phyloP scores from a whole-genome alignment of 2,888 invertebrate species.

The Altica lythri region DNA sequence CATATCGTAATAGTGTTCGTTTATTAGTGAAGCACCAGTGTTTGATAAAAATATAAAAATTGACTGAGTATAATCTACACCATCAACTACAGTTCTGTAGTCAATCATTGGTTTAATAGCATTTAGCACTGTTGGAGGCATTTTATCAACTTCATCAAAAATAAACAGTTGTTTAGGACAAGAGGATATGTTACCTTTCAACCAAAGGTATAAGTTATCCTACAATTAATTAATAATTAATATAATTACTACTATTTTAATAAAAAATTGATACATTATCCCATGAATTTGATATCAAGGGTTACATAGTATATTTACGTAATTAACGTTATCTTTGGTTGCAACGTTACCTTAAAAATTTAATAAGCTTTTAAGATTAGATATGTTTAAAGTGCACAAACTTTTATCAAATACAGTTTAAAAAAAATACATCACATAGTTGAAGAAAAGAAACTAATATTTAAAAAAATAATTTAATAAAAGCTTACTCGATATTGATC shows the following conservation, averaged over 20 bases:
- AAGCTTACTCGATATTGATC: conserved; percentile 58
- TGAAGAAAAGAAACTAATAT: not conserved
- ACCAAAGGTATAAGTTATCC: conserved; percentile 62
- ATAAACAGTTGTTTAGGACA: conserved; percentile 87
- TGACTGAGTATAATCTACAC: conserved; percentile 74
- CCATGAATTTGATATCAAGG: not conserved
- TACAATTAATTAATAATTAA: conserved; percentile 43
- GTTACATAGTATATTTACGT: not conserved
- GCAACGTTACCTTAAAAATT: too few species aligned
- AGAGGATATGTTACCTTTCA: conserved; percentile 65
- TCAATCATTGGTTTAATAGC: conserved; percentile 87
- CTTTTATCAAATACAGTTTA: conserved; percentile 1
- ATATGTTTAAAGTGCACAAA: not conserved
- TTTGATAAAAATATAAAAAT: conserved; percentile 93
- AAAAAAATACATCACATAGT: not conserved
- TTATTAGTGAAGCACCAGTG: conserved; percentile 79
- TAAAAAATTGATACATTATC: not conserved
- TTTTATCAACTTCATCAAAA: conserved; percentile 97
- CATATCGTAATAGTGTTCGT: conserved; percentile 63
- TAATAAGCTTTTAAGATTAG: not conserved
- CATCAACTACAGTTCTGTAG: conserved; percentile 73
- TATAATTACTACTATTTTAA: not conserved
- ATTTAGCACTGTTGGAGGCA: conserved; percentile 82
- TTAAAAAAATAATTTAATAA: not conserved
- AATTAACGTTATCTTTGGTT: too few species aligned